Percentiles rank a stretch among this genome's conserved stretches.
Conservation (phyloP, 2,888 invertebrate genomes). For the Himalopsyche tibetana region DNA sequence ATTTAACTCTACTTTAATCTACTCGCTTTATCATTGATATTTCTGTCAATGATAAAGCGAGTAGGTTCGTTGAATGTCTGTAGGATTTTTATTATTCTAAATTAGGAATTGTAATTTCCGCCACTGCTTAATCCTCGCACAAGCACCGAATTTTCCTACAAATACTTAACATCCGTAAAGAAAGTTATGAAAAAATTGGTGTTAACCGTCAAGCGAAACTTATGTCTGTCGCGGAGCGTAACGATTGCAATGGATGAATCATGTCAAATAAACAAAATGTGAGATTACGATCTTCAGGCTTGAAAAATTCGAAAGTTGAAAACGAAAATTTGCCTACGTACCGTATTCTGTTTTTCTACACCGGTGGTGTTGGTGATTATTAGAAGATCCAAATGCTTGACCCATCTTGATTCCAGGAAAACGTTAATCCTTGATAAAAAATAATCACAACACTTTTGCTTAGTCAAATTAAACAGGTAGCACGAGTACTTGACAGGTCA, state of each 20-base stretch:
- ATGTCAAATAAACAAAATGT: constrained; percentile 5
- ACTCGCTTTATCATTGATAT: too few species aligned
- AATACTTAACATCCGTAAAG: constrained; percentile 4
- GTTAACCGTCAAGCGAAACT: constrained; percentile 14
- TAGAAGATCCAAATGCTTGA: constrained; percentile 75
- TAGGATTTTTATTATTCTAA: too few species aligned
- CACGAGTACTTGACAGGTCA: not conserved
- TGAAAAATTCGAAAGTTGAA: constrained; percentile 24
- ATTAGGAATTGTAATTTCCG: too few species aligned
- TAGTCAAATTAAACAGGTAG: constrained; percentile 46
- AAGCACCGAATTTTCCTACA: not conserved
- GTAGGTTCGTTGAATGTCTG: too few species aligned
- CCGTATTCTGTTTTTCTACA: constrained; percentile 70
- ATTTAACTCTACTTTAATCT: too few species aligned
- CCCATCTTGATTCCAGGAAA: constrained; percentile 70
- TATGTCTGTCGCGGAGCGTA: constrained; percentile 1
- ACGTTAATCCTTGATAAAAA: constrained; percentile 40
- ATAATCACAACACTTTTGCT: not conserved
- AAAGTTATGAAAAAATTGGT: constrained; percentile 20
- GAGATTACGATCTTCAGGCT: not conserved
- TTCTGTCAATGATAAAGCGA: too few species aligned
- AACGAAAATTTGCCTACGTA: constrained; percentile 55
- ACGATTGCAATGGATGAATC: constrained; percentile 22
- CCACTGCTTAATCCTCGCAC: too few species aligned
- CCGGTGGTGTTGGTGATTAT: constrained; percentile 73